A percentile compares a stretch with the other conserved stretches of the same genome.
Conservation (phyloP, 2,113 vertebrate species). For the Odocoileus hemionus region DNA sequence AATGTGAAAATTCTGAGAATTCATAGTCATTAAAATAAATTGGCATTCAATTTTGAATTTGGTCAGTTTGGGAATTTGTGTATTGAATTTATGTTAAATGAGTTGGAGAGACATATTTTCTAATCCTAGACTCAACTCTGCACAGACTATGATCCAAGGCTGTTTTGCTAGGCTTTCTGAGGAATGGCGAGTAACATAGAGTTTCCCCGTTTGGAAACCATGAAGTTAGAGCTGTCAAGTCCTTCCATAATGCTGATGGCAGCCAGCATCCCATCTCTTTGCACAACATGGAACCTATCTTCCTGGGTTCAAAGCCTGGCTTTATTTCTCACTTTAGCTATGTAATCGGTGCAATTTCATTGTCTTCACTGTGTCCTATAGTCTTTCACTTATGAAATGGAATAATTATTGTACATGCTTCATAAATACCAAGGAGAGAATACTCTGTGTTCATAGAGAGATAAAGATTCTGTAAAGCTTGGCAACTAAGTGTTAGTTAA, state of each 20-base stretch:
- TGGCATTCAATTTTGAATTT: not conserved
- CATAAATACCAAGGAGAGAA: not conserved
- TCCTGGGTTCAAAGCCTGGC: not conserved
- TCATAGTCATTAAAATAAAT: not conserved
- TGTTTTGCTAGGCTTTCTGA: not conserved
- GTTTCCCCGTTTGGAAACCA: not conserved
- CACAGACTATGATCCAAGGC: not conserved
- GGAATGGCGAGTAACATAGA: not conserved
- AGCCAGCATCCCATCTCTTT: not conserved
- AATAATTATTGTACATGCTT: not conserved
- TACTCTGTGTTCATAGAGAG: not conserved
- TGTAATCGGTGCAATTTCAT: not conserved
- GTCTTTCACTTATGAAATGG: not conserved
- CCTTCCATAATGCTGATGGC: not conserved
- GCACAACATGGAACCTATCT: not conserved
- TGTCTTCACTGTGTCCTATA: not conserved
- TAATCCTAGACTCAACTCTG: not conserved
- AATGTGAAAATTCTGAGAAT: not conserved
- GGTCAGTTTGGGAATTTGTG: not conserved
- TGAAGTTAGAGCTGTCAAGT: not conserved
- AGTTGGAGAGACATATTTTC: not conserved
- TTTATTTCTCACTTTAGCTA: not conserved
- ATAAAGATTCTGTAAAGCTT: not conserved
- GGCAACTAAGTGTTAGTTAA: not conserved
- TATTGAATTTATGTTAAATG: not conserved